A percentile compares a stretch with the other conserved stretches of the same genome.
phyloP scores from a whole-genome alignment of 1,140 invertebrate genomes.

The Dysdera silvatica region DNA sequence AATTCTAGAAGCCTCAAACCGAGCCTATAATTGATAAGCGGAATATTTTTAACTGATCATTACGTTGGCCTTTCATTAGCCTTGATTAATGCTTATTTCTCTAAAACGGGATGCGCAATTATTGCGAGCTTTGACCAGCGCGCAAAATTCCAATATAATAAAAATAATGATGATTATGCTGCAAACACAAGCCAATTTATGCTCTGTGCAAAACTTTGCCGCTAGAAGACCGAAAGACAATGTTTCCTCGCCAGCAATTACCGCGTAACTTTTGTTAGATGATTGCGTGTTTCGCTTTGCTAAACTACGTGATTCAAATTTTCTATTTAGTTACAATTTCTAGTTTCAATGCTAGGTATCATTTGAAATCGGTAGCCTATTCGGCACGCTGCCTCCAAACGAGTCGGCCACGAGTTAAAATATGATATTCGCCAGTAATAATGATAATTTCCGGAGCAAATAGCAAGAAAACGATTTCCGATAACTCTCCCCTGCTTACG shows the following conservation, averaged over 20 bases:
- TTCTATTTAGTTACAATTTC: too few relatives aligned
- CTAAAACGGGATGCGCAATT: neutral
- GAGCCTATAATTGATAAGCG: neutral
- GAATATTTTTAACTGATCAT: neutral
- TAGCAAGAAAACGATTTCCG: too few relatives aligned
- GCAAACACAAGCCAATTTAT: neutral
- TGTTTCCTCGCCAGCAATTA: neutral
- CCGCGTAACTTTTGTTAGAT: neutral
- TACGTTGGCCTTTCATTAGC: neutral
- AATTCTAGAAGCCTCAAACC: neutral
- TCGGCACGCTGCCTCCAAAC: too few relatives aligned
- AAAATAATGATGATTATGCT: neutral
- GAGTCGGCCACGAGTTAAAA: too few relatives aligned
- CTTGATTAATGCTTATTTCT: neutral
- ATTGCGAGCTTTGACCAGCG: neutral
- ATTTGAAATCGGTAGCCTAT: too few relatives aligned
- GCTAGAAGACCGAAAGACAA: neutral
- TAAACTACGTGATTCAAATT: conserved; percentile 8
- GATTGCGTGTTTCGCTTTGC: conserved; percentile 1
- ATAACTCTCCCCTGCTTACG: too few relatives aligned
- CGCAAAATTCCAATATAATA: neutral
- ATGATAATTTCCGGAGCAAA: too few relatives aligned
- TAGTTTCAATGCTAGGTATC: too few relatives aligned
- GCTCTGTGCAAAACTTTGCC: neutral
- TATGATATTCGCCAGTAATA: too few relatives aligned